Base-by-base conservation (phyloP, 37 sponge, comb jelly and placozoan genomes). In the Ianthella basta region DNA sequence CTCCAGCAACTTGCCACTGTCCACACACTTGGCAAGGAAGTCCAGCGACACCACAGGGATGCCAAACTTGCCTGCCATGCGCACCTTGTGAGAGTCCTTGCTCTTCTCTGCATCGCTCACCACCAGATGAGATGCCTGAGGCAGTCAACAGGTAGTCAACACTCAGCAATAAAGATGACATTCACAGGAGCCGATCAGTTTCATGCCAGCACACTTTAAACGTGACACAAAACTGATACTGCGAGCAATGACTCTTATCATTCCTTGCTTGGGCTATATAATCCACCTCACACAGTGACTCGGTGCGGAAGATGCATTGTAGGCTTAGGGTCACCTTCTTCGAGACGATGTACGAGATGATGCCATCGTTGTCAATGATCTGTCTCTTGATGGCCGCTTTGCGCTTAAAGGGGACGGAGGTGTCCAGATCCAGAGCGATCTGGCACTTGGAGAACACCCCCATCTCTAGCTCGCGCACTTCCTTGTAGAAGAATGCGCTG, bases 311-410 rank as follows among this genome's bases (percentile, higher is more conserved):
- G n/a, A n/a, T n/a, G n/a, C n/a, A n/a, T n/a, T n/a, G n/a, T n/a
- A n/a, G n/a, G n/a, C n/a, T n/a, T n/a, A 78, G 54, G 24, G 34
- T 59, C 79, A 94, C 95, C 93, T 94, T 94, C 81, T 92, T 97
- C 69, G 92, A 95, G 56, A 98, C 86, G 39, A 94, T 84, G 87
- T 90, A 98, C 13, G 98, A 98, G 33, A 98, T 84, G 13, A 90
- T 88, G 24, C 98, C 98, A 39, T 92, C 98, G 85, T 93, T 86
- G 27, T 91, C 88, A 50, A 86, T 89, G 63, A 96, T 85, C 59
- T 84, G 84, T 57, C 79, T 84, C 81, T 91, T 91, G 33, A 96
- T 70, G 72, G 56, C 92, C 24, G 86, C 34, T 77, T 96, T 96
- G 54, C 82, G 63, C 86, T 93, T 96, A 72, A 94, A 96, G 15